These are phyloP conservation scores for Thyatira batis DNA, from an alignment of 2,888 invertebrate species.

Conservation along the genomic window DNA sequence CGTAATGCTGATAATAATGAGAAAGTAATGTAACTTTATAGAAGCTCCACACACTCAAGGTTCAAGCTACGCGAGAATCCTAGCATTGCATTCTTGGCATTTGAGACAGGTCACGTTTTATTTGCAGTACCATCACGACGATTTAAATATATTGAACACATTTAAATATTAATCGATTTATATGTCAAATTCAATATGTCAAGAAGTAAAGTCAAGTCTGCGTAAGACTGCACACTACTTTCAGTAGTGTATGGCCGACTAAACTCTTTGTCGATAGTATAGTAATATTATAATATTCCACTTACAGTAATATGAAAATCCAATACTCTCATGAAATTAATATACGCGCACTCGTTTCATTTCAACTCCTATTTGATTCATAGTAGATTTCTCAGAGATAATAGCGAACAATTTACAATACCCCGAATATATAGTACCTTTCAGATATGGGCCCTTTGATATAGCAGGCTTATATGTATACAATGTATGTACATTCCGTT, in stretches of 20 bases:
- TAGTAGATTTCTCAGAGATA: conserved; percentile 25
- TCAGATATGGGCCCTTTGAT: conserved; percentile 37
- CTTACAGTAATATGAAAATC: conserved; percentile 1
- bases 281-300: not conserved
- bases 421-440: conserved; percentile 38
- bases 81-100: conserved; percentile 27
- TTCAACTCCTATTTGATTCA: conserved; percentile 25
- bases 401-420: conserved; percentile 37
- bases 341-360: conserved; percentile 13
- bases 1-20: too few relatives aligned
- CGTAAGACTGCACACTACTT: not conserved
- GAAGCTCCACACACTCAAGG: not conserved
- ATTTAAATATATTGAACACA: conserved; percentile 15
- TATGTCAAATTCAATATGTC: not conserved
- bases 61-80: not conserved
- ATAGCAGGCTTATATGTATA: conserved; percentile 26
- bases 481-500: conserved; percentile 46
- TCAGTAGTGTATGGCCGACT: not conserved
- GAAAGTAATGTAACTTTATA: not conserved
- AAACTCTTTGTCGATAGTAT: not conserved
- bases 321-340: not conserved
- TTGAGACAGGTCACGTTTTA: conserved; percentile 39
- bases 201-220: too few relatives aligned
- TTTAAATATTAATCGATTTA: conserved; percentile 2
- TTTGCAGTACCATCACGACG: conserved; percentile 24